These are phyloP conservation scores for Suillia variegata DNA, from an alignment of 2,888 invertebrate genomes.

Conservation along the genomic window DNA sequence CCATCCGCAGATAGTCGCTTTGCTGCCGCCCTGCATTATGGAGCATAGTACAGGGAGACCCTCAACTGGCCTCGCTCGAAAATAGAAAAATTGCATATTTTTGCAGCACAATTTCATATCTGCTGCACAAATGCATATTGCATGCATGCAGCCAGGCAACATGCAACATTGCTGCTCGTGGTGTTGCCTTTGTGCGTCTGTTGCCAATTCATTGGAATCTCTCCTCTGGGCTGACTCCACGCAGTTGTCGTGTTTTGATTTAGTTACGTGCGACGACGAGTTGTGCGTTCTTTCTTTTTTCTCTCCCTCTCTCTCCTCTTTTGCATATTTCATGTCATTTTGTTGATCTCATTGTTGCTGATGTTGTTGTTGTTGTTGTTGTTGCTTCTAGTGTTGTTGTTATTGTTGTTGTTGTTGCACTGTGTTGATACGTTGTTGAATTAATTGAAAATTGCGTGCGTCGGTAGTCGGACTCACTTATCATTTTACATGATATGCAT, in stretches of 20 bases:
- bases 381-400: conserved; percentile 10
- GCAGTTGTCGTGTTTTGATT: conserved; percentile 39
- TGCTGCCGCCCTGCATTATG: neutral
- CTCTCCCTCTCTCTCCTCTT: neutral
- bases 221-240: neutral
- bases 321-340: neutral
- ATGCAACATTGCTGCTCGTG: conserved; percentile 28
- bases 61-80: neutral
- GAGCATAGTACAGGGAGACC: neutral
- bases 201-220: neutral
- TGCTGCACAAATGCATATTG: neutral
- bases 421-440: conserved; percentile 15
- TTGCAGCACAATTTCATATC: neutral
- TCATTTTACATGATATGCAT: conserved; percentile 46
- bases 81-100: conserved; percentile 11
- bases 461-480: conserved; percentile 38
- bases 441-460: conserved; percentile 49
- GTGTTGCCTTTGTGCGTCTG: neutral
- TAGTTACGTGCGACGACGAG: conserved; percentile 40
- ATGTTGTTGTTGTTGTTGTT: neutral
- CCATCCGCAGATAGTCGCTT: neutral
- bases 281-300: conserved; percentile 4
- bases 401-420: conserved; percentile 18
- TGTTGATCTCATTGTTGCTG: neutral
- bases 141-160: conserved; percentile 32